Conservation (phyloP, 2,888 invertebrate genomes). For the Troglohyphantes excavatus region DNA sequence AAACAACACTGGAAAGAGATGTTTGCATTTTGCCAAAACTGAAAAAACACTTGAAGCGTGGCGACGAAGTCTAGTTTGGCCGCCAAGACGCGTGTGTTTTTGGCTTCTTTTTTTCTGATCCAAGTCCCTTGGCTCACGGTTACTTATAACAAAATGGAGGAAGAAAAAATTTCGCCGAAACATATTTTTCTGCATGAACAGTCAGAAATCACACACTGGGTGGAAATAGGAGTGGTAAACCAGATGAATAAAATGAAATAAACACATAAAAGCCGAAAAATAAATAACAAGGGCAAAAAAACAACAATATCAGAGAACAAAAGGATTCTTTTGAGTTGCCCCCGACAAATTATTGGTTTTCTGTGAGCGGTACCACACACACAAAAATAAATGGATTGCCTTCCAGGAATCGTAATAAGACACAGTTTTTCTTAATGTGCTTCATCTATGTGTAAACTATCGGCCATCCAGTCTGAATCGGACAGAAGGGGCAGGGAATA, state of each 20-base stretch:
- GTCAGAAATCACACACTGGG: slow-evolving; percentile 29
- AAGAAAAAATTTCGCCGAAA: slow-evolving; percentile 22
- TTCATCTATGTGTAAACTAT: no score
- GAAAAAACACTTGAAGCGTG: slow-evolving; percentile 46
- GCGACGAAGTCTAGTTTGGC: slow-evolving; percentile 36
- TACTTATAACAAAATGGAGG: slow-evolving; percentile 26
- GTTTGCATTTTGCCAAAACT: slow-evolving; percentile 56
- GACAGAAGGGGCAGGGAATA: no score
- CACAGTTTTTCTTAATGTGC: background rate
- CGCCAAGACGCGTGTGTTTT: background rate
- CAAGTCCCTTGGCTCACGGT: slow-evolving; percentile 7
- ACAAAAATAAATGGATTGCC: background rate
- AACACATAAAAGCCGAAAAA: slow-evolving; percentile 48
- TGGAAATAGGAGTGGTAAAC: slow-evolving; percentile 15
- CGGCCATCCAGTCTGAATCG: no score
- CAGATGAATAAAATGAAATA: slow-evolving; percentile 57
- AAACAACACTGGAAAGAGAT: slow-evolving; percentile 29
- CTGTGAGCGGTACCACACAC: background rate
- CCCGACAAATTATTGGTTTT: slow-evolving; percentile 58
- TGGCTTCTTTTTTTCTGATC: slow-evolving; percentile 15
- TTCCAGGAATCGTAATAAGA: background rate
- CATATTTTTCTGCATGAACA: slow-evolving; percentile 65
- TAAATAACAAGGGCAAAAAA: slow-evolving; percentile 6
- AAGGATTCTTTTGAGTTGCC: slow-evolving; percentile 23
- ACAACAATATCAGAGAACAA: background rate